Percentiles rank a stretch among this genome's conserved stretches.
These are phyloP conservation scores for Cyanoliseus patagonus DNA, from an alignment of 2,113 vertebrate species.

Conservation along the genomic window DNA sequence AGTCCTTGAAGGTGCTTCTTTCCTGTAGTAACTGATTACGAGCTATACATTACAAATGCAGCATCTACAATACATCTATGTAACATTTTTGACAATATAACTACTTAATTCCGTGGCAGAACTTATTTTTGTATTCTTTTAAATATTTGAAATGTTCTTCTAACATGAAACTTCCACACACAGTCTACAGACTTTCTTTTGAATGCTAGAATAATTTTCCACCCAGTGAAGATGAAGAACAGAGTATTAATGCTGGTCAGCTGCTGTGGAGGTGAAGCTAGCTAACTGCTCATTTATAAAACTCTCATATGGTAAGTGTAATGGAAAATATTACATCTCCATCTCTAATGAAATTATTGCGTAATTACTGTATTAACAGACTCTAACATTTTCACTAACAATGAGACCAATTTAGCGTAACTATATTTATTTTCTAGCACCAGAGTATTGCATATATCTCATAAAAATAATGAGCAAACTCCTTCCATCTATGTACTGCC, in stretches of 20 bases:
- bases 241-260: neutral
- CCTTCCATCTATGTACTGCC: neutral
- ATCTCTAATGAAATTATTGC: neutral
- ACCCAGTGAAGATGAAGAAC: neutral
- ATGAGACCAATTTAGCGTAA: neutral
- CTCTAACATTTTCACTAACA: neutral
- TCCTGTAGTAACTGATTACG: rapidly evolving
- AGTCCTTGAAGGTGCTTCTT: neutral
- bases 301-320: neutral
- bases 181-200: neutral
- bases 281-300: neutral
- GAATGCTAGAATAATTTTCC: neutral
- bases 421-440: neutral
- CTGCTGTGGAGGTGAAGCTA: neutral
- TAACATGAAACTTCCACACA: neutral
- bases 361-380: neutral
- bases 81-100: neutral
- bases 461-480: neutral
- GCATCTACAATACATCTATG: neutral
- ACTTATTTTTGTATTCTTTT: neutral
- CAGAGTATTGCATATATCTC: neutral
- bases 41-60: neutral
- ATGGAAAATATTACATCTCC: neutral
- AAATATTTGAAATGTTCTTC: neutral
- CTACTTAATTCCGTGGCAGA: neutral